Evolutionary conservation across 2,888 invertebrate species (phyloP).

Genomic region (Pardosa pseudoannulata): DNA sequence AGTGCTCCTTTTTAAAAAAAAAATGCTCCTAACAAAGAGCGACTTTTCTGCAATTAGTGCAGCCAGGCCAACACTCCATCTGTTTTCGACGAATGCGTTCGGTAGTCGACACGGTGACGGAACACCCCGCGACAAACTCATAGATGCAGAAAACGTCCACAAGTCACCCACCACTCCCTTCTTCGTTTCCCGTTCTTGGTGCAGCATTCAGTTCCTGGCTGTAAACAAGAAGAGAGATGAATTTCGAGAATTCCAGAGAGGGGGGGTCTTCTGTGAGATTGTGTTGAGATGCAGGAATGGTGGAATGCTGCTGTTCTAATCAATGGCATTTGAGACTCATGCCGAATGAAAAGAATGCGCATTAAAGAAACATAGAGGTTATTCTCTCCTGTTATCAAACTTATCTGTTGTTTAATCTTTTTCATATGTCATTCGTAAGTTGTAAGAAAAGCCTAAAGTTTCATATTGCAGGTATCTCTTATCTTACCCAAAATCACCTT

Average conservation of each 20-base stretch:
- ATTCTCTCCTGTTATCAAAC: too few relatives aligned
- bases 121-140: constrained; percentile 12
- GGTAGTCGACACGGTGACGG: constrained; percentile 12
- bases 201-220: not conserved
- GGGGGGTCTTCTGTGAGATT: not conserved
- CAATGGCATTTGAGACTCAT: not conserved
- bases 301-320: not conserved
- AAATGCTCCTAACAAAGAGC: not conserved
- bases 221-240: not conserved
- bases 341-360: not conserved
- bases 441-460: too few relatives aligned
- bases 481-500: too few relatives aligned
- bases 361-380: not conserved
- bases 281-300: not conserved
- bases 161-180: not conserved
- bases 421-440: too few relatives aligned
- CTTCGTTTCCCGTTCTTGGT: not conserved
- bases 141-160: not conserved
- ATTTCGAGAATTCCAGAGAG: not conserved
- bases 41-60: not conserved
- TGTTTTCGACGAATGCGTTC: not conserved
- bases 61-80: not conserved
- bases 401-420: too few relatives aligned
- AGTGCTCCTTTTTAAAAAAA: not conserved
- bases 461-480: too few relatives aligned